Conservation (phyloP, 1,140 invertebrate genomes). For the Leptinotarsa texana region DNA sequence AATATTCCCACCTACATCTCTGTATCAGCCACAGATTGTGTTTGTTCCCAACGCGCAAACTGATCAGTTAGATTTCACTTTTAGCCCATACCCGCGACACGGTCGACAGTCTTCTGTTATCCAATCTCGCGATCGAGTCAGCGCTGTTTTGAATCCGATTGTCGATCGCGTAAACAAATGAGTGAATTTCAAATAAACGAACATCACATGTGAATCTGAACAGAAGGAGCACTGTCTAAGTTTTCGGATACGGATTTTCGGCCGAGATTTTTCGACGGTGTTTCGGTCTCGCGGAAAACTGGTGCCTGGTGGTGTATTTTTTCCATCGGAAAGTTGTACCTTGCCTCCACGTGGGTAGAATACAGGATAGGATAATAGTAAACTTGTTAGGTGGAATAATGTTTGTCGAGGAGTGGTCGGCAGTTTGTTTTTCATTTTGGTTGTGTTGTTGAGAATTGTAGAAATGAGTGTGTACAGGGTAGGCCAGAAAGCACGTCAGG, state of each 20-base stretch:
- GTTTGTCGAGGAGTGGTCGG: not conserved
- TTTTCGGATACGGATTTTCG: not conserved
- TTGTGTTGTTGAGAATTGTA: not conserved
- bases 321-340: not conserved
- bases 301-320: not conserved
- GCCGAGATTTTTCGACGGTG: not conserved
- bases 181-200: not conserved
- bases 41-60: not conserved
- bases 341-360: constrained; percentile 4
- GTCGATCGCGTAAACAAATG: not conserved
- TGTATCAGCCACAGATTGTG: constrained; percentile 5
- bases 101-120: constrained; percentile 5
- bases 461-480: not conserved
- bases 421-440: constrained; percentile 5
- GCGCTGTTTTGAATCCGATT: constrained; percentile 5
- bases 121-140: constrained; percentile 1
- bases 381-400: constrained; percentile 8
- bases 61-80: constrained; percentile 1
- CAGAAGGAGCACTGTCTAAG: not conserved
- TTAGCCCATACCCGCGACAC: not conserved
- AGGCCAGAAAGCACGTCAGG: not conserved
- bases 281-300: not conserved
- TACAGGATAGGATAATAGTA: not conserved
- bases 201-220: not conserved
- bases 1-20: not conserved